phyloP scores from a whole-genome alignment of 2,797 vertebrate species.

The Diceros bicornis region DNA sequence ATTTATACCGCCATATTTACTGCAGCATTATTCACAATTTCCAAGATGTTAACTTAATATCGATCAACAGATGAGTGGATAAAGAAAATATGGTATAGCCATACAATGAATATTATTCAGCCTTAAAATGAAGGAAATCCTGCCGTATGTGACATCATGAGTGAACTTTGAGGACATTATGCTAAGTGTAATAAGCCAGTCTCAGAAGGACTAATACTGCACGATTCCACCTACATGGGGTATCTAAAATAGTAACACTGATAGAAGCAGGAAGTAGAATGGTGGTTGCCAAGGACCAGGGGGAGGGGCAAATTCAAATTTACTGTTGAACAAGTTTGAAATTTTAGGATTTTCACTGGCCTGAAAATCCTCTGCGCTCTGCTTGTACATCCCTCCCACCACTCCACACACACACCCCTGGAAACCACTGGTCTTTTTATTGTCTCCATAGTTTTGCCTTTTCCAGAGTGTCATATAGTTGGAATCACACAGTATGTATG shows the following conservation, averaged over 20 bases:
- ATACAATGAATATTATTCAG: neutral
- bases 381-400: neutral
- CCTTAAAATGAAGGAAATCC: neutral
- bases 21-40: neutral
- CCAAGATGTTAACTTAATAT: neutral
- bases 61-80: neutral
- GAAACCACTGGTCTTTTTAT: neutral
- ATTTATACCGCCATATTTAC: neutral
- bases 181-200: neutral
- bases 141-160: neutral
- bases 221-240: neutral
- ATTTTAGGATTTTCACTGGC: neutral
- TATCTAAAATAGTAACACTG: neutral
- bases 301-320: neutral
- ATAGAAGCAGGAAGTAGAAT: neutral
- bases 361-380: neutral
- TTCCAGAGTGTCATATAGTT: neutral
- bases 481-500: neutral
- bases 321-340: neutral
- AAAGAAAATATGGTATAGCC: neutral
- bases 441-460: neutral
- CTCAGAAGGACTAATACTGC: neutral
- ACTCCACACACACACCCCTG: neutral
- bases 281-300: neutral
- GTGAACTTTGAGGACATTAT: neutral